These are phyloP conservation scores for Drosophila kambysellisi DNA, from an alignment of 2,888 invertebrate species.

Conservation along the genomic window DNA sequence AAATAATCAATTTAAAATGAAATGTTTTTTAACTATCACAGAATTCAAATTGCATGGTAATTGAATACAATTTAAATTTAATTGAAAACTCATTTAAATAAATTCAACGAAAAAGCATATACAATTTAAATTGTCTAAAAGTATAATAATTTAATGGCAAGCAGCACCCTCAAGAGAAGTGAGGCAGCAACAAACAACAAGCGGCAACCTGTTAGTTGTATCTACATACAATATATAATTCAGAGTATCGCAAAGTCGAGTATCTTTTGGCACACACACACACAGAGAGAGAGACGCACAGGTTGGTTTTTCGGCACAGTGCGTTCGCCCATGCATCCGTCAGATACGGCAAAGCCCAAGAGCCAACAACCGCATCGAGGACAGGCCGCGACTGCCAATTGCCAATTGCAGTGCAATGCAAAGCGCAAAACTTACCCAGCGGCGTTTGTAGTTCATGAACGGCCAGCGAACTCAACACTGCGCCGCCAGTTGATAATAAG, in stretches of 20 bases:
- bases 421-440: slow-evolving; percentile 66
- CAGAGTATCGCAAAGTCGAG: slow-evolving; percentile 44
- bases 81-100: slow-evolving; percentile 1
- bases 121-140: slow-evolving; percentile 2
- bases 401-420: slow-evolving; percentile 53
- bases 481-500: slow-evolving; percentile 64
- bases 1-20: background rate
- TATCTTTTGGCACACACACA: slow-evolving; percentile 1
- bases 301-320: slow-evolving; percentile 50
- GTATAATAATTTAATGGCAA: slow-evolving; percentile 2
- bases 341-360: slow-evolving; percentile 59
- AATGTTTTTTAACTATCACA: background rate
- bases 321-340: slow-evolving; percentile 61
- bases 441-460: slow-evolving; percentile 77
- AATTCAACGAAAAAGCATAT: background rate
- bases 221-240: background rate
- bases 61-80: background rate
- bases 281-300: slow-evolving; percentile 3
- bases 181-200: background rate
- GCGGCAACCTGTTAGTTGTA: background rate
- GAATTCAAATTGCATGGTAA: background rate
- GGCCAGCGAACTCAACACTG: slow-evolving; percentile 68
- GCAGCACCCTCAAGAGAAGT: background rate
- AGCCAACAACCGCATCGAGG: slow-evolving; percentile 75
- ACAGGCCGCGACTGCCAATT: slow-evolving; percentile 54